phyloP scores from a whole-genome alignment of 2,888 invertebrate genomes.

The Stramonita haemastoma region DNA sequence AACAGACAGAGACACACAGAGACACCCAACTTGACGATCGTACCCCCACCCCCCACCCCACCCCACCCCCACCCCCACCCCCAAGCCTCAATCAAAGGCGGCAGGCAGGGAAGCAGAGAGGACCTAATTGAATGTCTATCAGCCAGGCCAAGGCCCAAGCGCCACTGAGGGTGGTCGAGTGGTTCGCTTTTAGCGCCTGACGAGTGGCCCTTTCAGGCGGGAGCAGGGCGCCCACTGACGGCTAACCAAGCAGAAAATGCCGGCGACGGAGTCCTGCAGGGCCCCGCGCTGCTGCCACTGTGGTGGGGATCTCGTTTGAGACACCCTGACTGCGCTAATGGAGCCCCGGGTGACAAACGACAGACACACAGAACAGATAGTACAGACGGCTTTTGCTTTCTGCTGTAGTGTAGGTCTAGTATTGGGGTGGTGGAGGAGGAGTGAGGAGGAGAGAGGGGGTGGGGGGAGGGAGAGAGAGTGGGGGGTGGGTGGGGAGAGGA shows the following conservation, averaged over 20 bases:
- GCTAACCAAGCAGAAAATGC: conserved; percentile 37
- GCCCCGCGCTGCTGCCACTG: neutral
- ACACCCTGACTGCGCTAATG: conserved; percentile 16
- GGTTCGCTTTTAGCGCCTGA: conserved; percentile 24
- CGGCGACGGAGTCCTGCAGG: conserved; percentile 19
- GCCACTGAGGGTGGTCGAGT: neutral
- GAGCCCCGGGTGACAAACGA: conserved; percentile 17
- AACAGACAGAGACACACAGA: too few species aligned
- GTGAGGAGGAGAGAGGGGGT: neutral
- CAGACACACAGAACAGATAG: neutral
- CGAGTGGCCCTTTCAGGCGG: conserved; percentile 16
- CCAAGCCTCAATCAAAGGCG: too few species aligned
- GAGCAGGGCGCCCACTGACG: neutral
- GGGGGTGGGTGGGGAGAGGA: neutral
- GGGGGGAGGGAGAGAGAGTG: neutral
- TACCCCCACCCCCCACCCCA: too few species aligned
- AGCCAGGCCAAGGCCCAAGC: neutral
- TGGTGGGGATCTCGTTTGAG: neutral
- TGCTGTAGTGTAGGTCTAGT: neutral
- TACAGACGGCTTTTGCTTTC: neutral
- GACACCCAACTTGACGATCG: neutral
- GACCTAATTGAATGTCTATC: conserved; percentile 37
- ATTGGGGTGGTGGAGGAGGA: neutral
- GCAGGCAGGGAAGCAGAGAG: neutral
- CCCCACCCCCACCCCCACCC: too few species aligned